Evolutionary conservation across 2,888 invertebrate genomes (phyloP).

Genomic region (Eudemis profundana): DNA sequence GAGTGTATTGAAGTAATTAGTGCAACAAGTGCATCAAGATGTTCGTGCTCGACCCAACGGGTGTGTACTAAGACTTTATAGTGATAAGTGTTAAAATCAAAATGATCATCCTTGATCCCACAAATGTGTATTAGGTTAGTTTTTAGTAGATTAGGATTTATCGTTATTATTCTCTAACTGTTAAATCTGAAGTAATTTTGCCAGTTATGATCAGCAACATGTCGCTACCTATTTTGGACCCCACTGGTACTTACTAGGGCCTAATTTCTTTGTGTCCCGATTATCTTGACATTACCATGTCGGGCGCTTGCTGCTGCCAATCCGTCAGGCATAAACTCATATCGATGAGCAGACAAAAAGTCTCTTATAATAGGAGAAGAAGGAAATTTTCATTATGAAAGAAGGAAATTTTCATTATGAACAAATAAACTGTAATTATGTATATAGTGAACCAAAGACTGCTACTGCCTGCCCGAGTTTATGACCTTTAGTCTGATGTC

Average conservation of each 20-base stretch:
- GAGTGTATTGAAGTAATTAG: conserved; percentile 71
- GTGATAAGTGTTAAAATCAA: conserved; percentile 51
- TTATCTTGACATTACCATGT: conserved; percentile 40
- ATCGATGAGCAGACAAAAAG: conserved; percentile 72
- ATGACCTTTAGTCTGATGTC: conserved; percentile 61
- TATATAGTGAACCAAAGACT: conserved; percentile 82
- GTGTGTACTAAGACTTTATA: conserved; percentile 60
- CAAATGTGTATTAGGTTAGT: conserved; percentile 57
- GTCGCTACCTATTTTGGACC: conserved; percentile 45
- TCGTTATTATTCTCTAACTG: conserved; percentile 8
- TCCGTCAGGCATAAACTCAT: conserved; percentile 73
- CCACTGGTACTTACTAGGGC: conserved; percentile 46
- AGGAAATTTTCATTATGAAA: conserved; percentile 65
- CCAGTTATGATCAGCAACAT: conserved; percentile 43
- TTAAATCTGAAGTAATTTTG: conserved; percentile 25
- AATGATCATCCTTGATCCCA: conserved; percentile 58
- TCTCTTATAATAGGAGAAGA: conserved; percentile 76
- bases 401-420: conserved; percentile 65
- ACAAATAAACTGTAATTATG: conserved; percentile 61
- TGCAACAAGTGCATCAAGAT: conserved; percentile 63
- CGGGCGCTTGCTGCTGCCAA: conserved; percentile 54
- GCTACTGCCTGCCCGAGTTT: conserved; percentile 65
- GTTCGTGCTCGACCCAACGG: conserved; percentile 65
- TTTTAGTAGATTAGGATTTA: conserved; percentile 29
- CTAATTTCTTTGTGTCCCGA: conserved; percentile 18